These are phyloP conservation scores for Agrilus planipennis DNA, from an alignment of 1,140 invertebrate species.

Conservation along the genomic window DNA sequence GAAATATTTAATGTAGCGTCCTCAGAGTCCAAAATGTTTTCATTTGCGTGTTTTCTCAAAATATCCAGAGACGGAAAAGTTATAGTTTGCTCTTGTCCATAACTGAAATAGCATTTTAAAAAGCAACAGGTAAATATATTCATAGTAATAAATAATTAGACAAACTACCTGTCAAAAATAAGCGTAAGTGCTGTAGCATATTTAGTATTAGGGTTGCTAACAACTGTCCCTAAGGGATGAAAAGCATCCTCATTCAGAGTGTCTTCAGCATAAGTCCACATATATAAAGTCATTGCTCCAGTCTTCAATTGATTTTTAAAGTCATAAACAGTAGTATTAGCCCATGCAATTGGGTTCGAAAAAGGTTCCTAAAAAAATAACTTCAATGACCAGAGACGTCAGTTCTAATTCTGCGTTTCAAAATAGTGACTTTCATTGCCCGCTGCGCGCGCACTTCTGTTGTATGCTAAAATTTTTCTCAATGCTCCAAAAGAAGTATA, in stretches of 20 bases:
- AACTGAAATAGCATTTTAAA: conserved; percentile 38
- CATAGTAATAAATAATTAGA: conserved; percentile 4
- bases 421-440: too few relatives aligned
- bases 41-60: conserved; percentile 50
- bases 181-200: conserved; percentile 69
- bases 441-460: too few relatives aligned
- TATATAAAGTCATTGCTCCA: conserved; percentile 75
- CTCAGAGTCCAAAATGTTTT: too few relatives aligned
- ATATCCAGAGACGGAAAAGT: conserved; percentile 58
- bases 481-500: too few relatives aligned
- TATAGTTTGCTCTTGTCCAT: conserved; percentile 52
- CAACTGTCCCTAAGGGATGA: conserved; percentile 74
- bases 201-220: conserved; percentile 75
- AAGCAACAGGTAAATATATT: neutral
- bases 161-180: conserved; percentile 59
- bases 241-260: conserved; percentile 64
- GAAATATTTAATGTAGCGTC: conserved; percentile 1
- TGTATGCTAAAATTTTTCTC: too few relatives aligned
- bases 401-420: too few relatives aligned
- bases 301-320: conserved; percentile 77
- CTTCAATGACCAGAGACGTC: too few relatives aligned
- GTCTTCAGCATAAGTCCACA: conserved; percentile 85
- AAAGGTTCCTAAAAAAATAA: conserved; percentile 47
- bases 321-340: conserved; percentile 88
- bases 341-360: conserved; percentile 82